Conservation (phyloP, 2,113 vertebrate genomes). For the Myrmecobius fasciatus region DNA sequence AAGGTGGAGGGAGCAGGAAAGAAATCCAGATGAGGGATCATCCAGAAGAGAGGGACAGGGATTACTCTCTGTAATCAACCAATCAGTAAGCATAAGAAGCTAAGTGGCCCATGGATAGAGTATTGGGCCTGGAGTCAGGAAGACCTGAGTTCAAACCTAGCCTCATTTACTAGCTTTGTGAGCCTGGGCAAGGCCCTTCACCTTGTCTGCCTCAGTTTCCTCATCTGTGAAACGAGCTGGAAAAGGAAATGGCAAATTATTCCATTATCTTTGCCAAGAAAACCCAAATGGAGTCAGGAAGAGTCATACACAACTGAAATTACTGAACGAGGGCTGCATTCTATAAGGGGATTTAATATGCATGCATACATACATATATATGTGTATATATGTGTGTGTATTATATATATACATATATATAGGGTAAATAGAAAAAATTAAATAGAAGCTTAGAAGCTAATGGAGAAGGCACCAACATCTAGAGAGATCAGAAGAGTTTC, state of each 20-base stretch:
- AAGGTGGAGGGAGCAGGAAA: background rate
- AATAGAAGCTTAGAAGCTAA: background rate
- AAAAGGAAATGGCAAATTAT: too few relatives aligned
- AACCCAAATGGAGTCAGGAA: too few relatives aligned
- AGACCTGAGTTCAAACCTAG: too few relatives aligned
- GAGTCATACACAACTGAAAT: too few relatives aligned
- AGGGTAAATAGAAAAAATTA: background rate
- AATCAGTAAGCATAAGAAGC: background rate
- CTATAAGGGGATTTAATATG: background rate
- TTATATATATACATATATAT: background rate
- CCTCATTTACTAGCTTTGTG: background rate
- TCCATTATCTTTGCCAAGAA: too few relatives aligned
- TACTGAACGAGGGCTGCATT: background rate
- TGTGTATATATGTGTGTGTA: too few relatives aligned
- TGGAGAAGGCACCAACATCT: background rate
- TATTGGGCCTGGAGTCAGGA: too few relatives aligned
- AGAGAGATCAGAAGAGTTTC: background rate
- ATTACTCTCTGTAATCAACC: background rate
- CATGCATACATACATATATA: background rate
- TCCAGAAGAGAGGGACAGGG: background rate
- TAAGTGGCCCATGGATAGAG: too few relatives aligned
- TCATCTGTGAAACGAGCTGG: too few relatives aligned
- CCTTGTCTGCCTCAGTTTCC: too few relatives aligned
- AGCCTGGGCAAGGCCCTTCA: background rate
- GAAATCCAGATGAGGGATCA: background rate